phyloP scores from a whole-genome alignment of 2,113 vertebrate species.

The Cheirogaleus medius region DNA sequence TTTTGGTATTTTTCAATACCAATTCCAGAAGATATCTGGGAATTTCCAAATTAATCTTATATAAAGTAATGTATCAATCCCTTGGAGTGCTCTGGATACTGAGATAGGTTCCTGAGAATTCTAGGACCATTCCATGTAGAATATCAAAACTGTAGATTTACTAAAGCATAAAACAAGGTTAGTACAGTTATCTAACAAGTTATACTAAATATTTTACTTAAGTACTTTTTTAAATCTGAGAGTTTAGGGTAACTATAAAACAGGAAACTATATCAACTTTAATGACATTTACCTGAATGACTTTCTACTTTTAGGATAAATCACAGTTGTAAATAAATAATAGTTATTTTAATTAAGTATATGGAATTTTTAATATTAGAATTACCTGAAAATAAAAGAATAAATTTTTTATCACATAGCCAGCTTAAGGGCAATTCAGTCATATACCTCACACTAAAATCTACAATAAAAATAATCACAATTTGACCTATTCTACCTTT shows the following conservation, averaged over 20 bases:
- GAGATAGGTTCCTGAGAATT: not conserved
- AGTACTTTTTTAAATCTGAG: conserved; percentile 2
- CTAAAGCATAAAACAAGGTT: not conserved
- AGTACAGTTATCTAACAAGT: not conserved
- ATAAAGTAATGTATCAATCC: not conserved
- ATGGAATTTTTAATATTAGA: not conserved
- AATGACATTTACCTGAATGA: not conserved
- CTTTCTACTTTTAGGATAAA: not conserved
- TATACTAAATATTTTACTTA: not conserved
- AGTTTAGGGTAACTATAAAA: conserved; percentile 12
- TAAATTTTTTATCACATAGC: not conserved
- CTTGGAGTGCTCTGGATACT: not conserved
- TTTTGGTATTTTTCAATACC: not conserved
- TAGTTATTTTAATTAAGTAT: not conserved
- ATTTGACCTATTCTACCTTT: not conserved
- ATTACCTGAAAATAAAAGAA: not conserved
- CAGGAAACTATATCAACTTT: not conserved
- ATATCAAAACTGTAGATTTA: not conserved
- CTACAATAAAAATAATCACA: not conserved
- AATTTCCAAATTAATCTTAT: conserved; percentile 34
- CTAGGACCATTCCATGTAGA: not conserved
- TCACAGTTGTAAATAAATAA: not conserved
- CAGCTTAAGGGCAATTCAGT: not conserved
- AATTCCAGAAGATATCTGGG: not conserved
- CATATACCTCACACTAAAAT: not conserved